phyloP scores from a whole-genome alignment of 2,797 vertebrate genomes.

The Halcyon smyrnensis region DNA sequence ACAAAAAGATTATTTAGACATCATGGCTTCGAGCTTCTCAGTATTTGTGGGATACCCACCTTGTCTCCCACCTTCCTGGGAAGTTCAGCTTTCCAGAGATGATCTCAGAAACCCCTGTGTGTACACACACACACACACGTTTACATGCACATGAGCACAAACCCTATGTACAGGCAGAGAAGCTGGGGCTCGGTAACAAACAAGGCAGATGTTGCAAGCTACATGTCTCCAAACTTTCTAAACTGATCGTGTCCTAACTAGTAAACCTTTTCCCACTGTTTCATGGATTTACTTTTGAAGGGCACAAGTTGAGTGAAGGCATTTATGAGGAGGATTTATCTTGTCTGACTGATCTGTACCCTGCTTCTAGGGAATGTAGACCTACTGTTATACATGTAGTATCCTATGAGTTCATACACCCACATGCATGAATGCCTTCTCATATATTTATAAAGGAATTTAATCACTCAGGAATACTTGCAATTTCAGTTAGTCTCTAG shows the following conservation, averaged over 20 bases:
- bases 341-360: neutral
- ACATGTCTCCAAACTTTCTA: neutral
- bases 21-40: neutral
- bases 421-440: neutral
- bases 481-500: neutral
- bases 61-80: neutral
- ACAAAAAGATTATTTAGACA: neutral
- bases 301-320: neutral
- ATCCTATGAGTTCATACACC: neutral
- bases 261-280: neutral
- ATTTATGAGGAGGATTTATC: neutral
- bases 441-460: neutral
- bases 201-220: neutral
- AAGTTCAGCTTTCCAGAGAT: neutral
- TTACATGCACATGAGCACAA: neutral
- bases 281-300: neutral
- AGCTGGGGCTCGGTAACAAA: neutral
- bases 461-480: neutral
- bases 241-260: neutral
- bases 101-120: neutral
- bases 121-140: accelerated
- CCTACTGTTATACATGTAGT: too few species aligned
- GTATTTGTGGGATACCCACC: neutral
- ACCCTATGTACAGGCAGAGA: neutral
- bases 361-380: neutral